Conservation (phyloP, 2,113 vertebrate species). For the Nyctereutes procyonoides region DNA sequence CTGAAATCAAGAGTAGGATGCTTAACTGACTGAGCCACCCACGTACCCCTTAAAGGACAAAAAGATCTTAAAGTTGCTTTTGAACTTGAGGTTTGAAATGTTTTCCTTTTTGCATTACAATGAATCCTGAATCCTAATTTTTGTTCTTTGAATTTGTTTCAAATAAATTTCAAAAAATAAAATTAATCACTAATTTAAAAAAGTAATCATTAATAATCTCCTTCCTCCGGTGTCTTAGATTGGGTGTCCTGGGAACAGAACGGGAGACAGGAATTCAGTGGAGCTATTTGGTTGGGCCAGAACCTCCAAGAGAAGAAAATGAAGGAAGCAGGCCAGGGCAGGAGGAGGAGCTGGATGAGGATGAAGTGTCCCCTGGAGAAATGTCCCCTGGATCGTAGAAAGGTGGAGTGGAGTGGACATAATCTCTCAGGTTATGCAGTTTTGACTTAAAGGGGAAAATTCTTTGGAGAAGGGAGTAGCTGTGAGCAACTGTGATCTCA, state of each 20-base stretch:
- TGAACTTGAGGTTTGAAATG: background rate
- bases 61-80: background rate
- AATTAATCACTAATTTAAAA: background rate
- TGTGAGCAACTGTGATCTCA: background rate
- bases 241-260: background rate
- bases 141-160: background rate
- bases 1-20: background rate
- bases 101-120: background rate
- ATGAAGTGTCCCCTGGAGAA: background rate
- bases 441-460: background rate
- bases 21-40: background rate
- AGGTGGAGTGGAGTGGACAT: background rate
- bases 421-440: background rate
- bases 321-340: background rate
- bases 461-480: background rate
- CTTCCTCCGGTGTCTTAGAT: background rate
- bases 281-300: background rate
- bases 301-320: background rate
- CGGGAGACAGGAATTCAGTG: too few relatives aligned
- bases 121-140: background rate
- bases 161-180: too few relatives aligned
- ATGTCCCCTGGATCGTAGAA: background rate
- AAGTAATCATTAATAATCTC: background rate
- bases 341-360: background rate
- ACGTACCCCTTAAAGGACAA: background rate